Conservation (phyloP, 2,888 invertebrate genomes). For the Celastrina argiolus region DNA sequence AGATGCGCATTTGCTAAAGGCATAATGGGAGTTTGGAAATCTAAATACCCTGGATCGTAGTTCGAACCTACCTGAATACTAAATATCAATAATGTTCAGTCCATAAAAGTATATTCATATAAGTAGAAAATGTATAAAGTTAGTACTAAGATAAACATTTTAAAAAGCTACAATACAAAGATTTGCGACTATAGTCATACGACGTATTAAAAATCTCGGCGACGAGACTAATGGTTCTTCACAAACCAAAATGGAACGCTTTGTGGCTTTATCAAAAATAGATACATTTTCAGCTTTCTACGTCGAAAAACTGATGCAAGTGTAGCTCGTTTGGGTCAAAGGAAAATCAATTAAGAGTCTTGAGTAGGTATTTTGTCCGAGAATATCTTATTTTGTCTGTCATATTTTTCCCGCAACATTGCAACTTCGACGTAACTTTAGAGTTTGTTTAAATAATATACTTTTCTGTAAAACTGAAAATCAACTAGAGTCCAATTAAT, state of each 20-base stretch:
- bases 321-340: constrained; percentile 5
- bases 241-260: constrained; percentile 1
- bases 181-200: background rate
- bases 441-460: background rate
- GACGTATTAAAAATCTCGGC: background rate
- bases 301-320: background rate
- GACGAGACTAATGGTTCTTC: background rate
- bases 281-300: background rate
- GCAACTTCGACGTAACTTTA: background rate
- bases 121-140: background rate
- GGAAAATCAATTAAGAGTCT: constrained; percentile 2
- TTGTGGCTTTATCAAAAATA: constrained; percentile 12
- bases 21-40: constrained; percentile 6
- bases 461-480: background rate
- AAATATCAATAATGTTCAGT: too few relatives aligned
- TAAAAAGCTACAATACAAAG: background rate
- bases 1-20: background rate
- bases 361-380: background rate
- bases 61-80: background rate
- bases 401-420: background rate
- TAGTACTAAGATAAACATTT: background rate
- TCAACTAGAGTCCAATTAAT: background rate
- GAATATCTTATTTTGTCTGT: background rate
- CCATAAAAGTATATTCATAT: background rate
- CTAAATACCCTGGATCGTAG: background rate